These are phyloP conservation scores for Eupristina koningsbergeri DNA, from an alignment of 1,140 invertebrate genomes.

Conservation along the genomic window DNA sequence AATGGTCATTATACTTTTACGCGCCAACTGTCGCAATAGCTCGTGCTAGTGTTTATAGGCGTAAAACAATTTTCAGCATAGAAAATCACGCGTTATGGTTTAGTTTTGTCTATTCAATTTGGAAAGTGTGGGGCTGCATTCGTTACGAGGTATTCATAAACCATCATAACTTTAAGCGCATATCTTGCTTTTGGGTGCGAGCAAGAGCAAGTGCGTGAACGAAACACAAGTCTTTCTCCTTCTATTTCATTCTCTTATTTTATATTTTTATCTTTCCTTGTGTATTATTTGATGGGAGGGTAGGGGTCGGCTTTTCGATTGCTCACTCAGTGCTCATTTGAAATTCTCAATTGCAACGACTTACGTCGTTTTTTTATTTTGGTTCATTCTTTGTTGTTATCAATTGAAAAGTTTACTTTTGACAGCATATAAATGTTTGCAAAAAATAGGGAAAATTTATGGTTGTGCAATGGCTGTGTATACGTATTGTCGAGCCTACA, in stretches of 20 bases:
- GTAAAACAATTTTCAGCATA: conserved; percentile 72
- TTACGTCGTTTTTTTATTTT: too few relatives aligned
- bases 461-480: too few relatives aligned
- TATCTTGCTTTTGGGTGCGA: neutral
- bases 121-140: conserved; percentile 60
- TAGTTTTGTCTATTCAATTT: conserved; percentile 62
- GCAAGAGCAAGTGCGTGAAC: neutral
- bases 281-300: neutral
- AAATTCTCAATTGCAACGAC: neutral
- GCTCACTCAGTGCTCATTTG: neutral
- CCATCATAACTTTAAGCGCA: conserved; percentile 66
- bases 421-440: too few relatives aligned
- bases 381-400: too few relatives aligned
- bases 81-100: conserved; percentile 71
- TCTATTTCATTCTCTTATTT: neutral
- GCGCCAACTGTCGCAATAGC: conserved; percentile 69
- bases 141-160: conserved; percentile 71
- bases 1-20: conserved; percentile 63
- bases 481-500: too few relatives aligned
- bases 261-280: neutral
- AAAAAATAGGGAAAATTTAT: too few relatives aligned
- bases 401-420: too few relatives aligned
- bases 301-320: neutral
- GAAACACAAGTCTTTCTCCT: neutral
- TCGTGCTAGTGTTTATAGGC: conserved; percentile 67